A percentile compares a stretch with the other conserved stretches of the same genome.
phyloP scores from a whole-genome alignment of 37 sponge, comb jelly and placozoan species.

The Bolinopsis microptera region DNA sequence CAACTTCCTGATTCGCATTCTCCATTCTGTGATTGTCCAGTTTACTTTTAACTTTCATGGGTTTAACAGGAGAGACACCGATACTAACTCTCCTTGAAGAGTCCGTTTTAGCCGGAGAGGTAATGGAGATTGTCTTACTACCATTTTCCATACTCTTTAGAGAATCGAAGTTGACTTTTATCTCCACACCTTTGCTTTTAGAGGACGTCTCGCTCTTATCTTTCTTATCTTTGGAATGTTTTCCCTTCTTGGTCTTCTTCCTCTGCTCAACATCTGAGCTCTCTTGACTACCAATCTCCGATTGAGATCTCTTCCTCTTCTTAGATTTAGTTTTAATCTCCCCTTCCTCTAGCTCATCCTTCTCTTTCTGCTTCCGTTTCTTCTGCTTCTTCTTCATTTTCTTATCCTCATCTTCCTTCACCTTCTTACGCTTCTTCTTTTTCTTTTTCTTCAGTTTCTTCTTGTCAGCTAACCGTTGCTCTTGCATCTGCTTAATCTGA shows the following conservation, averaged over 20 bases:
- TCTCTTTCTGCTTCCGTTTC: constrained; percentile 4
- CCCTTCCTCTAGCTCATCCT: constrained; percentile 35
- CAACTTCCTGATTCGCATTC: not conserved
- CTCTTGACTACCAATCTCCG: not conserved
- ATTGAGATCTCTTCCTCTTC: constrained; percentile 3
- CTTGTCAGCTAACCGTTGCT: not conserved
- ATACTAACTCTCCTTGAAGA: constrained; percentile 2
- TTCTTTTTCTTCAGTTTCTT: constrained; percentile 45
- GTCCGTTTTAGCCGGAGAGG: not conserved
- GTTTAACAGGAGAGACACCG: not conserved
- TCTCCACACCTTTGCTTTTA: constrained; percentile 20
- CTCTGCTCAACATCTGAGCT: constrained; percentile 1
- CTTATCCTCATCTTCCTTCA: constrained; percentile 16
- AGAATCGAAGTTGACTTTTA: constrained; percentile 23
- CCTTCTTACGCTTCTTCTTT: constrained; percentile 31
- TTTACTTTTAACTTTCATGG: constrained; percentile 44
- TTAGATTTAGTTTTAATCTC: not conserved
- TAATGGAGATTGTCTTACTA: constrained; percentile 9
- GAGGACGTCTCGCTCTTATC: not conserved
- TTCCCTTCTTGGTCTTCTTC: constrained; percentile 54
- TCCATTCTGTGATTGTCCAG: not conserved
- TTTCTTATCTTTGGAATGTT: not conserved
- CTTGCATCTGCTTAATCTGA: constrained; percentile 15
- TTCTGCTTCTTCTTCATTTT: constrained; percentile 58
- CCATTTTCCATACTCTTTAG: constrained; percentile 10